Base-by-base conservation (phyloP, 2,113 vertebrate species). In the Hepsetus odoe region DNA sequence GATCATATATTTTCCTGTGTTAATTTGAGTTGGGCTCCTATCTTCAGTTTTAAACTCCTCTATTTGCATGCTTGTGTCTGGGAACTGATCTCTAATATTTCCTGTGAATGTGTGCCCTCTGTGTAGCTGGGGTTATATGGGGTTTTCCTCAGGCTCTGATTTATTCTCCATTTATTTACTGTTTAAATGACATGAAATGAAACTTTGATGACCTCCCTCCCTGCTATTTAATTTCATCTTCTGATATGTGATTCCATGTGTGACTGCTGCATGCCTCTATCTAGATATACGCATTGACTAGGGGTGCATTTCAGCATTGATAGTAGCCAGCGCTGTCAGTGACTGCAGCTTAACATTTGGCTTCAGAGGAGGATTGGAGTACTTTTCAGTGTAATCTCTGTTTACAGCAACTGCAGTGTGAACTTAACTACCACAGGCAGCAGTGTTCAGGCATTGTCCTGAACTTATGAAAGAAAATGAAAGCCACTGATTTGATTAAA, bases 181-280 rank as follows among this genome's bases (percentile, higher is more conserved):
- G 40, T 30, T 49, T 20, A 49, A 49, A 49, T 49, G 46, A 18
- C 3, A 28, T 7, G 18, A n/a, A n/a, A n/a, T n/a, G 22, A 75
- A 33, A 49, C 40, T 11, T 12, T 14, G 26, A 53, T 40, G n/a
- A 35, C 16, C 22, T 76, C 18, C 33, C n/a, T 70, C 14, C 9
- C 24, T 28, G 58, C 20, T 2, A 5, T 76, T 26, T 10, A 5
- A 32, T 69, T 38, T 24, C 26, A 16, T 86, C 56, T 66, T 55
- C 81, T 86, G 46, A 80, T 69, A 74, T 85, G 85, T 85, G 65
- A 87, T 88, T 85, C 84, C 80, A 86, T 66, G 79, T 82, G 79
- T 64, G 80, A 88, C 77, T 88, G 86, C 78, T 91, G 92, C 92
- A 93, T 93, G 92, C 88, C 86, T 83, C 81, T 82, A 82, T 18